Base-by-base conservation (phyloP, 2,113 vertebrate genomes). In the Coryphaenoides rupestris region DNA sequence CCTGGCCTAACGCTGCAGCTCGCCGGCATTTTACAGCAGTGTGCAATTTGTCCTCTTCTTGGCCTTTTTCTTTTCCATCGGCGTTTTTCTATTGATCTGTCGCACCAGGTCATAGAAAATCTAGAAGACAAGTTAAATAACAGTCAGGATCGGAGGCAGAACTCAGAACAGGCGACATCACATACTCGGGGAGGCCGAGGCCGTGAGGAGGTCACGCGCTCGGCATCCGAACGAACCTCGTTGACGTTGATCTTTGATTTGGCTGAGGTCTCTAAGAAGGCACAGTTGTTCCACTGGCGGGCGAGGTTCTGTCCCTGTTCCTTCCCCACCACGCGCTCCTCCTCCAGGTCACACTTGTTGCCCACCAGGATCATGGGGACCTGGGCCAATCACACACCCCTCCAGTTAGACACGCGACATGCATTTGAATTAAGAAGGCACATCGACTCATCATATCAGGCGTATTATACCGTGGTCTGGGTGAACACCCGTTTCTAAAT, bases 161-260 rank as follows among this genome's bases (percentile, higher is more conserved):
- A 12, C 33, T 40, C 33, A 40, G 7, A 40, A 1, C 9, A 40
- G 9, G 33, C 13, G 2, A 26, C 24, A 26, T 40, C 33, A 40
- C n/a, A n/a, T n/a, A n/a, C n/a, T n/a, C n/a, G n/a, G n/a, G n/a
- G n/a, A n/a, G n/a, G n/a, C n/a, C n/a, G n/a, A n/a, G n/a, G n/a
- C n/a, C n/a, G n/a, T 13, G 21, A 22, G 22, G 54, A 2, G 4
- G 21, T 22, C 54, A 13, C 22, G 13, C 22, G 13, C 54, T 2
- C 2, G 13, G 9, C 54, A 21, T 2, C 21, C 2, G 19, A 4
- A 67, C 72, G 84, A 60, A 96, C 97, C 95, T 99, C 97, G 28
- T 99, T 99, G 89, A 99, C 97, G 9, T 99, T 99, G 94, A 99
- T 98, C 93, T 99, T 98, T 62, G 96, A 98, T 90, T 99, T 99